Evolutionary conservation across 2,113 vertebrate species (phyloP).

Genomic region (Orthochromis malagaraziensis): DNA sequence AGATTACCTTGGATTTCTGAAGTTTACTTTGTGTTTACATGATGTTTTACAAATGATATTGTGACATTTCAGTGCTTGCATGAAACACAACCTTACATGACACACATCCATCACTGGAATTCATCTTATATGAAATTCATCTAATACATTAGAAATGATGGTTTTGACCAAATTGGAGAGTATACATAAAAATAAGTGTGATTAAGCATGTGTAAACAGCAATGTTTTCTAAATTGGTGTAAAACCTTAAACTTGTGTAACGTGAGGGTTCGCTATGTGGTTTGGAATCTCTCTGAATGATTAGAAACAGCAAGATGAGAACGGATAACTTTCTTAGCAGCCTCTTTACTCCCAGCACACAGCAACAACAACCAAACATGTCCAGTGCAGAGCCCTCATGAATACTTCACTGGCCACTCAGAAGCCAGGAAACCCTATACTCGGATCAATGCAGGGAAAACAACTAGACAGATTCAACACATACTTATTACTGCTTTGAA

Average conservation of each 20-base stretch:
- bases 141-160: neutral
- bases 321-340: neutral
- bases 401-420: neutral
- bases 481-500: neutral
- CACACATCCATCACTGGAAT: neutral
- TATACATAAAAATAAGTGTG: neutral
- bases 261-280: neutral
- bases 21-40: neutral
- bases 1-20: neutral
- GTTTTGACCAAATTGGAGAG: neutral
- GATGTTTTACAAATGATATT: neutral
- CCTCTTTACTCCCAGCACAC: neutral
- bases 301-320: neutral
- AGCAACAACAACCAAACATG: neutral
- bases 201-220: neutral
- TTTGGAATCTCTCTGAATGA: neutral
- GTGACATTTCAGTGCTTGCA: neutral
- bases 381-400: neutral
- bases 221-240: accelerated
- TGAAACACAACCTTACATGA: neutral
- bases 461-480: neutral
- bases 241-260: neutral
- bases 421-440: neutral
- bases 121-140: neutral
- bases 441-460: accelerated